These are phyloP conservation scores for Limnodromus scolopaceus DNA, from an alignment of 2,797 vertebrate species.

Conservation along the genomic window DNA sequence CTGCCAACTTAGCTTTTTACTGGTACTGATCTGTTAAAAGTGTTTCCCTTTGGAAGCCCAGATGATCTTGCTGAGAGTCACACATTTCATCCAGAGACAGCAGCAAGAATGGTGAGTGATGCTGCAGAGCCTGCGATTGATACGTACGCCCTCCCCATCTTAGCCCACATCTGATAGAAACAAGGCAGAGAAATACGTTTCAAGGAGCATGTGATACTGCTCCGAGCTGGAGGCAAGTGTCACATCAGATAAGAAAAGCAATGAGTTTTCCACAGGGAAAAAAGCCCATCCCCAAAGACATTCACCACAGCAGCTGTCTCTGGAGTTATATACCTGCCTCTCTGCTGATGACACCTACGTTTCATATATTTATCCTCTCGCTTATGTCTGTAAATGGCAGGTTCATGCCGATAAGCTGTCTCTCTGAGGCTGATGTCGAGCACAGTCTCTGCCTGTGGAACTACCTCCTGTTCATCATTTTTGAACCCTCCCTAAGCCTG, in stretches of 20 bases:
- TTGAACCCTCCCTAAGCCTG: neutral
- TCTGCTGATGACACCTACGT: neutral
- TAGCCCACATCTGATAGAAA: neutral
- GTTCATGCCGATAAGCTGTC: neutral
- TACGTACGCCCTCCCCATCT: neutral
- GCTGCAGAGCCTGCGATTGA: neutral
- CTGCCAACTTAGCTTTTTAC: neutral
- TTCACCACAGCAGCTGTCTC: neutral
- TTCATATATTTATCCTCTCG: neutral
- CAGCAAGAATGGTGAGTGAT: neutral
- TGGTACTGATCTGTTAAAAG: neutral
- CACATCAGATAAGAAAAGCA: conserved; percentile 25
- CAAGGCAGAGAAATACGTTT: conserved; percentile 5
- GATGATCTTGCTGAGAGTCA: neutral
- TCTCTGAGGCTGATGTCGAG: neutral
- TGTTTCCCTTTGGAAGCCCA: neutral
- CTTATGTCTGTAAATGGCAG: neutral
- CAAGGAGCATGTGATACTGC: neutral
- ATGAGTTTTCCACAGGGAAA: neutral
- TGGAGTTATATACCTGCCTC: neutral
- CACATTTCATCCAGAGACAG: neutral
- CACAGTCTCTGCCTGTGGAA: neutral
- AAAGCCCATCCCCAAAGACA: neutral
- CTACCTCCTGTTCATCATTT: neutral
- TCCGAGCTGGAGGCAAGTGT: neutral